Conservation (phyloP, 2,113 vertebrate genomes). For the Alosa alosa region DNA sequence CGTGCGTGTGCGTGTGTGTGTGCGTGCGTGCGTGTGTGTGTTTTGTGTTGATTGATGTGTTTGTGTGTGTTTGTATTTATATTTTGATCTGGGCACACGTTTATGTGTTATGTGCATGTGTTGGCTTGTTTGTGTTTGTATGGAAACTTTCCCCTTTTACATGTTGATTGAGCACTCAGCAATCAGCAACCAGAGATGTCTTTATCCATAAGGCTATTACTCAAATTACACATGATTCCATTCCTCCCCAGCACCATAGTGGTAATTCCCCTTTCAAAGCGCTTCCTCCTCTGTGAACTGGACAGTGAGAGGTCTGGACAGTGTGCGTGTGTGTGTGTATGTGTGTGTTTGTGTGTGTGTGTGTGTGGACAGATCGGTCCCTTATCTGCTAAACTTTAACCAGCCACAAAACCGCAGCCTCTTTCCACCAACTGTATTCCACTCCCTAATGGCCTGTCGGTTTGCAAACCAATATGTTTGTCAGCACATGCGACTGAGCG, state of each 20-base stretch:
- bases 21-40: no score
- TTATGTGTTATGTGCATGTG: neutral
- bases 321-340: neutral
- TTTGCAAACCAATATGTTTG: neutral
- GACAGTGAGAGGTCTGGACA: neutral
- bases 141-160: slow-evolving; percentile 12
- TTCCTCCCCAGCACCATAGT: neutral
- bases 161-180: neutral
- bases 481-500: neutral
- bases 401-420: neutral
- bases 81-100: no score
- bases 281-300: neutral
- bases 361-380: neutral
- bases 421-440: neutral
- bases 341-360: neutral
- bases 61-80: neutral
- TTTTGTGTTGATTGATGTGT: neutral
- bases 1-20: no score
- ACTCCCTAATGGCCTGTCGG: neutral
- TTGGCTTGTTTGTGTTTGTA: neutral
- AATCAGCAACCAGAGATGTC: neutral
- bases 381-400: neutral
- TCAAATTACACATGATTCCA: neutral
- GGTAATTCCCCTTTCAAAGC: slow-evolving; percentile 20
- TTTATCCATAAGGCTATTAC: neutral